Conservation (phyloP, 2,888 invertebrate species). For the Mesodorylaimus sp. region DNA sequence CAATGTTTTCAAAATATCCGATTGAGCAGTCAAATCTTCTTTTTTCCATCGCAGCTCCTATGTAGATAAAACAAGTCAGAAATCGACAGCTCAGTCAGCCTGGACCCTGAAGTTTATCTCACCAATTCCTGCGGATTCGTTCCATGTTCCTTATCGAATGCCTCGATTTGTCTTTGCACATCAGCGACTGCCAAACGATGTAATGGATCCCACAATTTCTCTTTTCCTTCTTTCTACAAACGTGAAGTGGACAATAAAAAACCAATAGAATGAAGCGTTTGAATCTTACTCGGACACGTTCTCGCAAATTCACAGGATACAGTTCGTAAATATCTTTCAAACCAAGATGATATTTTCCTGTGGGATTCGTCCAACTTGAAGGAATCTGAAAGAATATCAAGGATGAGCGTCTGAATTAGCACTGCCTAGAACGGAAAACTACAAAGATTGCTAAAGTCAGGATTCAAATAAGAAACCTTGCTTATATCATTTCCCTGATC, state of each 20-base stretch:
- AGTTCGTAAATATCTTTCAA: slow-evolving; percentile 64
- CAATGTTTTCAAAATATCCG: slow-evolving; percentile 54
- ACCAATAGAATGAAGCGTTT: slow-evolving; percentile 3
- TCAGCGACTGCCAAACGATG: slow-evolving; percentile 61
- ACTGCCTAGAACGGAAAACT: too few species aligned
- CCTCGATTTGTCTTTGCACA: slow-evolving; percentile 49
- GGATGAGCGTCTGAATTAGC: too few species aligned
- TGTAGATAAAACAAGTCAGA: slow-evolving; percentile 5
- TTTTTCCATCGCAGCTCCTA: slow-evolving; percentile 55
- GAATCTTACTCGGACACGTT: slow-evolving; percentile 43
- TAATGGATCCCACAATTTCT: slow-evolving; percentile 61
- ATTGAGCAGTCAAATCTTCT: slow-evolving; percentile 67
- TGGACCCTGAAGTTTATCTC: background rate
- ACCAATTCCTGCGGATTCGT: slow-evolving; percentile 1
- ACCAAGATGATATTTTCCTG: slow-evolving; percentile 66
- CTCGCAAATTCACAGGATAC: slow-evolving; percentile 62
- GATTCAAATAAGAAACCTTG: too few species aligned
- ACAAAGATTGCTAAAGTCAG: background rate
- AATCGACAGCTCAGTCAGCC: background rate
- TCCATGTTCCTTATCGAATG: slow-evolving; percentile 49
- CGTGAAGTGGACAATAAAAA: slow-evolving; percentile 3
- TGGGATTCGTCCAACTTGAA: slow-evolving; percentile 58
- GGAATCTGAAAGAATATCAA: slow-evolving; percentile 47
- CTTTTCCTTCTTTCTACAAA: slow-evolving; percentile 50
- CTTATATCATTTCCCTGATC: background rate